Base-by-base conservation (phyloP, 1,140 invertebrate genomes). In the Himalopsyche phryganea region DNA sequence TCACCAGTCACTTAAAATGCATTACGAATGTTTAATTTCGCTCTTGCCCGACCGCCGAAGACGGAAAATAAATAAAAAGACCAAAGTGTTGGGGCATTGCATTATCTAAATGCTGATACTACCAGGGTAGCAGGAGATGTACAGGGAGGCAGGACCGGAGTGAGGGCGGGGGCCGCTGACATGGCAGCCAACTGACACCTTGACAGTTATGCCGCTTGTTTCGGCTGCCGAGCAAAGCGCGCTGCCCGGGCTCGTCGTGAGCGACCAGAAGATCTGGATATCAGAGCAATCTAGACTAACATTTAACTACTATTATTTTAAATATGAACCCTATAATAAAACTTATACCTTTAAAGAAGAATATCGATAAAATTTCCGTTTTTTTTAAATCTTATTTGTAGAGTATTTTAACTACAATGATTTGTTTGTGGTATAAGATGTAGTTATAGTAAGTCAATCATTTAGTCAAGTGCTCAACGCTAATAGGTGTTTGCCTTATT, bases 131-230 rank as follows among this genome's bases (percentile, higher is more conserved):
- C 44, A 35, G 44, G 49, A 14, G 50, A 19, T 2, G 44, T 41
- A 14, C 35, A 46, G 19, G 35, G 17, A 40, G 33, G 33, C 48
- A 14, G 47, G 51, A 15, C 17, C 19, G 49, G 50, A 32, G 46
- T 44, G 15, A 17, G 47, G 36, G 36, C 28, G 61, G 47, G 57
- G 44, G 52, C 15, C 40, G 23, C 59, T 65, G 62, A 65, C 62
- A 58, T 61, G 62, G 59, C 62, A 65, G 62, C 62, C 51, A 65
- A 65, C 58, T 61, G 62, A 65, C 62, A 65, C 58, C 62, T 61
- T 65, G 62, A 65, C 62, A 65, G 62, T 61, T 61, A 61, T 61
- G 58, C 58, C 58, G 54, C 58, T 50, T 58, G 58, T 61, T 58
- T 51, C 42, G 52, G 41, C 50, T 52, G 48, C 41, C 36, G 20